phyloP scores from a whole-genome alignment of 2,888 invertebrate genomes.

The Malthinus flaveolus region DNA sequence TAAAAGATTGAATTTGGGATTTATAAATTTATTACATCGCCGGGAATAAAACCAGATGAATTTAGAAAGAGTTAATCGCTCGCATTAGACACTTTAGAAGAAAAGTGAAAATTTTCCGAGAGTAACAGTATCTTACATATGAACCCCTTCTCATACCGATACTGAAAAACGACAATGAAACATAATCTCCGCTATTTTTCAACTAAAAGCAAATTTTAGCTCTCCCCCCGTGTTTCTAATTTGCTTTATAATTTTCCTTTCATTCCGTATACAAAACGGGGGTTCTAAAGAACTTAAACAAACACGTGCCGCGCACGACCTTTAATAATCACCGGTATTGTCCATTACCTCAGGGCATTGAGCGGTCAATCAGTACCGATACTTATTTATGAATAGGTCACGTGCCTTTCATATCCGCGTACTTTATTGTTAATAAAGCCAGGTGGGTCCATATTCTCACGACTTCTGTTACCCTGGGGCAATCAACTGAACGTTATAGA shows the following conservation, averaged over 20 bases:
- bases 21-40: no score
- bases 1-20: no score
- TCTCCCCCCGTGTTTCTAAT: background rate
- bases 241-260: conserved; percentile 10
- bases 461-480: conserved; percentile 38
- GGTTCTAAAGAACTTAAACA: conserved; percentile 42
- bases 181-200: no score
- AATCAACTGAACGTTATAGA: conserved; percentile 44
- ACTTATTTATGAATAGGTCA: conserved; percentile 49
- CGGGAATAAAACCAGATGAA: no score
- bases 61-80: no score
- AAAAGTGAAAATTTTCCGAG: no score
- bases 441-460: conserved; percentile 43
- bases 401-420: conserved; percentile 42
- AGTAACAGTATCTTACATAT: no score
- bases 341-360: conserved; percentile 47
- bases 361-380: conserved; percentile 51
- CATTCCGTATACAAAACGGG: conserved; percentile 11
- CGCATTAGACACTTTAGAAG: no score
- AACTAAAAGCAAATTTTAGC: background rate
- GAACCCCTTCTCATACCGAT: no score
- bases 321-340: conserved; percentile 50
- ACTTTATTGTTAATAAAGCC: conserved; percentile 30
- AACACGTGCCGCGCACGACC: conserved; percentile 43
- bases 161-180: no score